Percentiles rank a stretch among this genome's conserved stretches.
These are phyloP conservation scores for Aphyosemion australe DNA, from an alignment of 2,113 vertebrate species.

Conservation along the genomic window DNA sequence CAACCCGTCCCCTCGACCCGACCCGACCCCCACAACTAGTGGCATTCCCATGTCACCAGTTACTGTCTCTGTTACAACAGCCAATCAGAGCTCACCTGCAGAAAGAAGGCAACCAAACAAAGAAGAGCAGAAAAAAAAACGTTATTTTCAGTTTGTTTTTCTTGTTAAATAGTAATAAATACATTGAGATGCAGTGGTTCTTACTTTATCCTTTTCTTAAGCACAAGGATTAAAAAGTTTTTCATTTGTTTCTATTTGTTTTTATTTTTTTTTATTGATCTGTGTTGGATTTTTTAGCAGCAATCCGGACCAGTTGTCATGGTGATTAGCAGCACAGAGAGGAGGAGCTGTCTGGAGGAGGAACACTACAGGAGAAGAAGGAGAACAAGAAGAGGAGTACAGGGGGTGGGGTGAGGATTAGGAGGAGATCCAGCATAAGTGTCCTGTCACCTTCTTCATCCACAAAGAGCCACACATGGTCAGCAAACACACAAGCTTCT, in stretches of 20 bases:
- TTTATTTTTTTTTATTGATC: constrained; percentile 84
- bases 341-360: constrained; percentile 80
- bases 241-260: constrained; percentile 78
- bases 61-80: constrained; percentile 83
- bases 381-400: constrained; percentile 46
- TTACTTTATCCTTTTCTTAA: constrained; percentile 84
- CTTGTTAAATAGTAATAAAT: constrained; percentile 89
- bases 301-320: constrained; percentile 84
- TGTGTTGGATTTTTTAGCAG: constrained; percentile 86
- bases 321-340: constrained; percentile 86
- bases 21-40: constrained; percentile 69
- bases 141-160: constrained; percentile 80
- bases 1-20: constrained; percentile 68
- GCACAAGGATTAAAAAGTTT: constrained; percentile 85
- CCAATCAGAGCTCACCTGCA: constrained; percentile 82
- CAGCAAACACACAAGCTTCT: constrained; percentile 5
- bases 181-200: constrained; percentile 87
- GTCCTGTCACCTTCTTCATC: constrained; percentile 39
- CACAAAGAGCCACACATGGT: too few species aligned
- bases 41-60: constrained; percentile 73
- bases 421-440: constrained; percentile 59
- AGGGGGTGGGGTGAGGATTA: constrained; percentile 35
- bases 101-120: constrained; percentile 81
- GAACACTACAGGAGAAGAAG: constrained; percentile 71
- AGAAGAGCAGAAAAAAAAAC: constrained; percentile 83